A percentile compares a stretch with the other conserved stretches of the same genome.
phyloP scores from a whole-genome alignment of 2,113 vertebrate species.

The Carassius carassius region DNA sequence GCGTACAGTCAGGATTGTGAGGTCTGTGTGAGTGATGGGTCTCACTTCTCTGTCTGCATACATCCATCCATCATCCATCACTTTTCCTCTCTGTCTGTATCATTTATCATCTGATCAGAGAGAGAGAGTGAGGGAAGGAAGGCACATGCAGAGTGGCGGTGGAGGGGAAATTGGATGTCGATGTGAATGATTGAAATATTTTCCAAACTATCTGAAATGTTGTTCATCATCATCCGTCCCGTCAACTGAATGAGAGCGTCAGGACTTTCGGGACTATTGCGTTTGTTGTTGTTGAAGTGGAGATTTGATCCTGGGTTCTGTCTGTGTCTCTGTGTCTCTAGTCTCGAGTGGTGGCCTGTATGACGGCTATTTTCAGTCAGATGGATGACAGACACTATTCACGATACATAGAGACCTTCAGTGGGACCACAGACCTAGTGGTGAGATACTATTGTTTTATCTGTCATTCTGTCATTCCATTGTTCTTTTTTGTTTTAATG shows the following conservation, averaged over 20 bases:
- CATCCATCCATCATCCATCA: conserved; percentile 61
- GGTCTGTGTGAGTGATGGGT: conserved; percentile 47
- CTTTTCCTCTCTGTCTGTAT: conserved; percentile 43
- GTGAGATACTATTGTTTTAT: conserved; percentile 71
- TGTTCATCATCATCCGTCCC: conserved; percentile 27
- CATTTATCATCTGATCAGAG: conserved; percentile 43
- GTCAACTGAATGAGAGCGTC: conserved; percentile 7
- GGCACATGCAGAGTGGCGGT: neutral
- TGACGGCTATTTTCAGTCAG: conserved; percentile 95
- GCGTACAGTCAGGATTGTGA: conserved; percentile 22
- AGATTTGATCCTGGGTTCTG: neutral
- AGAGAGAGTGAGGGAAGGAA: neutral
- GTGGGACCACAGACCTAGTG: conserved; percentile 85
- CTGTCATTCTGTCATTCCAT: no score
- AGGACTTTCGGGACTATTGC: conserved; percentile 36
- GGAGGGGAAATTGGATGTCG: conserved; percentile 7
- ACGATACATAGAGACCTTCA: conserved; percentile 91
- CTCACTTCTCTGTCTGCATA: conserved; percentile 66
- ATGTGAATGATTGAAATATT: conserved; percentile 47
- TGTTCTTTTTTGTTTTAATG: no score
- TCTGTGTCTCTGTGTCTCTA: conserved; percentile 57
- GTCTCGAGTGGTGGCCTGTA: conserved; percentile 96
- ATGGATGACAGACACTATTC: conserved; percentile 93
- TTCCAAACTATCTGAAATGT: conserved; percentile 32
- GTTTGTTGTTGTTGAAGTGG: conserved; percentile 26